Evolutionary conservation across 2,797 vertebrate genomes (phyloP), one percentile per base, ranked within the genome.

Genomic region (Tokudaia tokunoshimensis): DNA sequence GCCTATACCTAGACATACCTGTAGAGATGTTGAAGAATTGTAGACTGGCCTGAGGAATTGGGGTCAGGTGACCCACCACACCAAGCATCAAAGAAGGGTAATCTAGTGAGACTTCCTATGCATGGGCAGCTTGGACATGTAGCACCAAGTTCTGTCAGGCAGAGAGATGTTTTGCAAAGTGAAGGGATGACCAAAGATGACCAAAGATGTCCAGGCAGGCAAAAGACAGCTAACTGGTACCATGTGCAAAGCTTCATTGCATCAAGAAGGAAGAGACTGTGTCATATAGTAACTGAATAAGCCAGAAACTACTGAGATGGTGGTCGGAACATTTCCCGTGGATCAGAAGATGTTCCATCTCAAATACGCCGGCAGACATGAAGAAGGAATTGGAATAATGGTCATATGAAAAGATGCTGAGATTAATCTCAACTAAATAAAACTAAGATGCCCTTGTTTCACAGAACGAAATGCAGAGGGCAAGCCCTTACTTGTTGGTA

Each of bases 251-350:
- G n/a, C 31, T 87, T 37, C 26, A 20, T 74, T 83, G 70, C 52
- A 47, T 41, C 10, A 72, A 75, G 84, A 87, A 76, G 90, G 88
- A 95, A 65, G 87, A 84, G 61, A 50, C 10, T 20, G 31, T 12
- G 8, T 31, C 19, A 13, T 52, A 81, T 19, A 92, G 70, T 24
- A 94, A 76, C 95, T 88, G 96, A 94, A 97, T 79, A 59, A 97
- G 41, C 41, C 78, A 67, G 84, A 92, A 96, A 96, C 55, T 29
- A 83, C 95, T 4, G 80, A 95, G 97, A 80, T 76, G 13, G 93
- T 93, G 89, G n/a, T 50, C 22, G 74, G 97, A 89, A 70, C 78
- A 82, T n/a, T 44, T 70, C 75, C 37, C 83, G 37, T 2, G 29
- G 70, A 22, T 20, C 50, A 76, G 57, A 89, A 97, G 79, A 86